These are phyloP conservation scores for Hydractinia symbiolongicarpus DNA, from an alignment of 30 jellyfish, hydroid and myxozoan species.

Conservation along the genomic window DNA sequence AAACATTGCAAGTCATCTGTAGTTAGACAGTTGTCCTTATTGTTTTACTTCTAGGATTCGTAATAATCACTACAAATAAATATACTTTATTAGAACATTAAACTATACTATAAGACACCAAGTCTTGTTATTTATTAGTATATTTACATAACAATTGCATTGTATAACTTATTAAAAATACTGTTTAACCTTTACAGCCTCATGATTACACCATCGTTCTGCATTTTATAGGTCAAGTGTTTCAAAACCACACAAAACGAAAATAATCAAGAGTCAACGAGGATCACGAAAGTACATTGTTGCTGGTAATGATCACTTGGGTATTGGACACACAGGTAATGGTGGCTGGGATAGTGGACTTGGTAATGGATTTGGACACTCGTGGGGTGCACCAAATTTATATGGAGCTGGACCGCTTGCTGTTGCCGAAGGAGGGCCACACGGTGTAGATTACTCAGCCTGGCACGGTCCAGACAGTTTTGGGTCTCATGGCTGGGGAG, in stretches of 20 bases:
- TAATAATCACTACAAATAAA: too few relatives aligned
- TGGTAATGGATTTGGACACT: constrained; percentile 31
- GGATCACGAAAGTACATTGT: constrained; percentile 19
- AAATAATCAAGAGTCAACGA: neutral
- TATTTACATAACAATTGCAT: too few relatives aligned
- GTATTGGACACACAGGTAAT: constrained; percentile 21
- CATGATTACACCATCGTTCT: neutral
- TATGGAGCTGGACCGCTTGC: constrained; percentile 10
- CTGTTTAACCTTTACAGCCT: too few relatives aligned
- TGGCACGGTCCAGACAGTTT: constrained; percentile 42
- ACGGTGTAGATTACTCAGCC: constrained; percentile 13
- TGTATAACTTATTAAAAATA: too few relatives aligned
- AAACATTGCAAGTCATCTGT: too few relatives aligned
- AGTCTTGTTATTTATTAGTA: too few relatives aligned
- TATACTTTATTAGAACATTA: too few relatives aligned
- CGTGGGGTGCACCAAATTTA: constrained; percentile 14
- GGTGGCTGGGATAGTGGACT: constrained; percentile 45
- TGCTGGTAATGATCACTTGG: constrained; percentile 14
- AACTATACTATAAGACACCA: too few relatives aligned
- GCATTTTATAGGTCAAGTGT: constrained; percentile 8
- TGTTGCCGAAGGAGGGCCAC: constrained; percentile 7
- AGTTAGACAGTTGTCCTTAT: too few relatives aligned
- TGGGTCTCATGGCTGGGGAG: constrained; percentile 49
- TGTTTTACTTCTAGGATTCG: too few relatives aligned
- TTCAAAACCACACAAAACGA: constrained; percentile 3